These are phyloP conservation scores for Drosophila mayri DNA, from an alignment of 1,140 invertebrate genomes.

Conservation along the genomic window DNA sequence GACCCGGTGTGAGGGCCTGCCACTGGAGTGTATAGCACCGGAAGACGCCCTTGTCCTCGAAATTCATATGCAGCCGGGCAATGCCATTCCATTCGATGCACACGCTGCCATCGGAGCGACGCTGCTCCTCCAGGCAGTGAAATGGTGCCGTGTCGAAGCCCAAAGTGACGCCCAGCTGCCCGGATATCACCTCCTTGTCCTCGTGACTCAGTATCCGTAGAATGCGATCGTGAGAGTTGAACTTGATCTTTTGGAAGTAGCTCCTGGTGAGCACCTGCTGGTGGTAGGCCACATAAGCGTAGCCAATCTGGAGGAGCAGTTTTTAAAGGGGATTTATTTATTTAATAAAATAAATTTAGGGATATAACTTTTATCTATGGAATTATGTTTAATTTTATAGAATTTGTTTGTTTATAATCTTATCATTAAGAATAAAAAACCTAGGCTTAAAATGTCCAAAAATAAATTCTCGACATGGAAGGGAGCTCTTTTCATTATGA, in stretches of 20 bases:
- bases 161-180: slow-evolving; percentile 88
- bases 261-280: slow-evolving; percentile 92
- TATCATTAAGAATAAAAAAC: background rate
- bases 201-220: slow-evolving; percentile 90
- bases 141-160: slow-evolving; percentile 88
- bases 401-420: background rate
- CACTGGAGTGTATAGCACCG: slow-evolving; percentile 94
- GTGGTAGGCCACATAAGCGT: slow-evolving; percentile 93
- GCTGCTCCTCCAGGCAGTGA: slow-evolving; percentile 89
- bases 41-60: slow-evolving; percentile 86
- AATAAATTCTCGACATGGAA: background rate
- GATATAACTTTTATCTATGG: too few relatives aligned
- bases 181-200: slow-evolving; percentile 90
- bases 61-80: slow-evolving; percentile 90
- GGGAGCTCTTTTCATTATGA: background rate
- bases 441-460: background rate
- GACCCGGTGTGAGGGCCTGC: slow-evolving; percentile 88
- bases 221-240: slow-evolving; percentile 91
- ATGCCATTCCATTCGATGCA: slow-evolving; percentile 93
- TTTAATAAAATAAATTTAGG: too few relatives aligned
- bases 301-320: slow-evolving; percentile 86
- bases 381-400: background rate
- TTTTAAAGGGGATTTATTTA: too few relatives aligned
- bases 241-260: slow-evolving; percentile 93
- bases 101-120: slow-evolving; percentile 86